Evolutionary conservation across 2,888 invertebrate genomes (phyloP).

Genomic region (Phania funesta): DNA sequence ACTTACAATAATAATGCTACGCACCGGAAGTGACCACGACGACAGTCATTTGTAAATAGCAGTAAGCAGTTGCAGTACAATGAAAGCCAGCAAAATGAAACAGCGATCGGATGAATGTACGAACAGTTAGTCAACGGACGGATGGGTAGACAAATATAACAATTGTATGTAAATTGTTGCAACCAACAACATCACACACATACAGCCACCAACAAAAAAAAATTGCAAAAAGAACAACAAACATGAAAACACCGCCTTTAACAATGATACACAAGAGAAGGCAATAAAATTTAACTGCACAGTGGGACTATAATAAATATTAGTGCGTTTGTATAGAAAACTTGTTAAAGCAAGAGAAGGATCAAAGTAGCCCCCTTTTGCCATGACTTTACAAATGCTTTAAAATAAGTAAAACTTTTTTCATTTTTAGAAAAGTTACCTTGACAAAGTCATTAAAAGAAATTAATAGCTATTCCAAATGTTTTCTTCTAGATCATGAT

Average conservation of each 20-base stretch:
- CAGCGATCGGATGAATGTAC: constrained; percentile 33
- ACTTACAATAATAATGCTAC: constrained; percentile 48
- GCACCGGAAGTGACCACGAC: constrained; percentile 68
- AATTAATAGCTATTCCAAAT: too few relatives aligned
- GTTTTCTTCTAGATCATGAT: too few relatives aligned
- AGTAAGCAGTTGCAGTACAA: constrained; percentile 55
- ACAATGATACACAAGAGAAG: constrained; percentile 37
- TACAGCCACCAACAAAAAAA: neutral
- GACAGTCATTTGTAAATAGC: constrained; percentile 63
- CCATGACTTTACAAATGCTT: too few relatives aligned
- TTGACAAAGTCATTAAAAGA: too few relatives aligned
- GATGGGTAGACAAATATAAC: constrained; percentile 49
- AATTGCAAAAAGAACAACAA: too few relatives aligned
- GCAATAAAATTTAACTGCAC: constrained; percentile 14
- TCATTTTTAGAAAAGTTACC: too few relatives aligned
- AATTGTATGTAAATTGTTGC: constrained; percentile 50
- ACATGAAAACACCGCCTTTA: constrained; percentile 53
- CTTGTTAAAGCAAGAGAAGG: too few relatives aligned
- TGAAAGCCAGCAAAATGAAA: constrained; percentile 45
- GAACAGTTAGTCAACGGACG: constrained; percentile 34
- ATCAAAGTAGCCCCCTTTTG: too few relatives aligned
- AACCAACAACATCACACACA: constrained; percentile 23
- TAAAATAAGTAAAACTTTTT: too few relatives aligned
- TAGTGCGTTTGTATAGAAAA: neutral
- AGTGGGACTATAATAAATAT: neutral